Evolutionary conservation across 23 tunicate species (phyloP), one percentile per base, ranked within the genome.

Genomic region (Ascidia mentula): DNA sequence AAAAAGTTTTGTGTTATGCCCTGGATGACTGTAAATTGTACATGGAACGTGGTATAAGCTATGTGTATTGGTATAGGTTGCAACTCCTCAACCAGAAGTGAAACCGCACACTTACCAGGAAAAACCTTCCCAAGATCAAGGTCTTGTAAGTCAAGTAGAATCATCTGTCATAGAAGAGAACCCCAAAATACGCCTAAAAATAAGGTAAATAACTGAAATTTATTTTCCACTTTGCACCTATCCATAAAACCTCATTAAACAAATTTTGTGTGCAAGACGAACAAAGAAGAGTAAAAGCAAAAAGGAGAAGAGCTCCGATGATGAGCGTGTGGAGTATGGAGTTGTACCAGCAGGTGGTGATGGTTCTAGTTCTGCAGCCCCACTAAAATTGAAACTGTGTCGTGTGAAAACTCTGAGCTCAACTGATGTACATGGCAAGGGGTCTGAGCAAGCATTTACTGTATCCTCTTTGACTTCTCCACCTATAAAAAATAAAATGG

Each of bases 151-250:
- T 6, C 46, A 6, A 53, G 24, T 53, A 9, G 65, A 53, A 9
- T 53, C 65, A 12, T 69, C 26, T 39, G 72, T 34, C 7, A 87
- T 40, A 45, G 90, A 91, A 38, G 97, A 91, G 82, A 91, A 85
- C 36, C 90, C 90, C 24, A 91, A 91, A 78, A 85, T 91, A 4
- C 81, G 97, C 45, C 60, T 91, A 20, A 91, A 91, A 78, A 91
- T 91, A 31, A 84, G 83, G 96, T 90, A 85, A 85, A 26, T 5
- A 20, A 6, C 1, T 53, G 7, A 20, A 6, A 53, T 28, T 53
- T 53, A 9, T 53, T 53, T 5, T 53, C 22, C 24, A 53, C 24
- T 53, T 9, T 53, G 65, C 65, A 53, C 53, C 15, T 42, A 12
- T 42, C 12, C 15, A 15, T 42, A 42, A 9, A 42, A 42, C 12